These are phyloP conservation scores for Stramonita haemastoma DNA, from an alignment of 2,888 invertebrate species.

Conservation along the genomic window DNA sequence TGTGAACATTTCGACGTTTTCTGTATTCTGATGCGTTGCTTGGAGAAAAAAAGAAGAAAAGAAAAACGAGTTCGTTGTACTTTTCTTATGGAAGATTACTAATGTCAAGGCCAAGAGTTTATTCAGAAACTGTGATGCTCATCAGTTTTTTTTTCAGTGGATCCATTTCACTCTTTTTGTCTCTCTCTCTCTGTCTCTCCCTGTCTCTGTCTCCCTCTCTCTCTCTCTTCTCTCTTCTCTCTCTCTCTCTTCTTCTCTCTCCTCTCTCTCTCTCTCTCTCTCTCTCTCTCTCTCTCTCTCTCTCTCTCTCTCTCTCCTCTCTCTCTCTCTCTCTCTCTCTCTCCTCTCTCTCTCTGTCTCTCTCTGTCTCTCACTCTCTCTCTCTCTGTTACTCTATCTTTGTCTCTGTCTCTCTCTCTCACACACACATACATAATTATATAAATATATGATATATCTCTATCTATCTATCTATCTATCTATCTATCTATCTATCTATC, in stretches of 20 bases:
- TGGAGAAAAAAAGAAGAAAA: too few relatives aligned
- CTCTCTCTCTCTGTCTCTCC: conserved; percentile 4
- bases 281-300: conserved; percentile 9
- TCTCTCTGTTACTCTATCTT: conserved; percentile 5
- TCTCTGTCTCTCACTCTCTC: conserved; percentile 3
- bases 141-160: too few relatives aligned
- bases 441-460: too few relatives aligned
- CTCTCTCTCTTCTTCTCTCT: background rate
- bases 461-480: background rate
- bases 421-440: background rate
- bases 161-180: background rate
- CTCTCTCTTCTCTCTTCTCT: background rate
- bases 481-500: background rate
- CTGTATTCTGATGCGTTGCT: too few relatives aligned
- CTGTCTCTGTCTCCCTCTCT: conserved; percentile 3
- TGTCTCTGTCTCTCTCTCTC: background rate
- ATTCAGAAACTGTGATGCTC: too few relatives aligned
- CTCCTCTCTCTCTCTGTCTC: conserved; percentile 19
- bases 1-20: too few relatives aligned
- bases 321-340: background rate
- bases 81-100: too few relatives aligned
- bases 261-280: background rate
- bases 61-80: too few relatives aligned
- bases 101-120: too few relatives aligned
- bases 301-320: background rate